Percentiles rank a stretch among this genome's conserved stretches.
phyloP scores from a whole-genome alignment of 1,140 invertebrate species.

The Lordiphosa mommai region DNA sequence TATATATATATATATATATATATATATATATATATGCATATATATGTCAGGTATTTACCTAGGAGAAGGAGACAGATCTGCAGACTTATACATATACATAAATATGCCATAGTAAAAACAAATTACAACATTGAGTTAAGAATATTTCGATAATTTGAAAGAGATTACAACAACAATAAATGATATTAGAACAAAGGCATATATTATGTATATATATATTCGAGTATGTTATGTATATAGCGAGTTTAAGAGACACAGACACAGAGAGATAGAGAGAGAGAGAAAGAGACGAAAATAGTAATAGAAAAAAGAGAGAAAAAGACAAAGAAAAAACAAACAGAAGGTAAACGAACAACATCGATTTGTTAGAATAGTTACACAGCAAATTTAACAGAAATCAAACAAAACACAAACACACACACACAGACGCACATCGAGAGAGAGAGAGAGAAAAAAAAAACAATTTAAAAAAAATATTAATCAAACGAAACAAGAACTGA shows the following conservation, averaged over 20 bases:
- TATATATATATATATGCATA: conserved; percentile 34
- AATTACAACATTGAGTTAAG: conserved; percentile 42
- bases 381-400: background rate
- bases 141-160: conserved; percentile 42
- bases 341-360: conserved; percentile 50
- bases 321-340: conserved; percentile 28
- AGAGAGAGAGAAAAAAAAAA: conserved; percentile 10
- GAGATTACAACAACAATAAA: conserved; percentile 61
- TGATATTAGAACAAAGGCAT: conserved; percentile 66
- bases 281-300: conserved; percentile 50
- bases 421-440: conserved; percentile 20
- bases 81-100: conserved; percentile 40
- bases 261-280: conserved; percentile 50
- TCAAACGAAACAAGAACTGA: background rate
- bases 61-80: conserved; percentile 36
- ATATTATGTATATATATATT: conserved; percentile 62
- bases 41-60: no score
- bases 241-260: conserved; percentile 47
- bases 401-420: conserved; percentile 26
- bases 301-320: conserved; percentile 25
- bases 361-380: conserved; percentile 9
- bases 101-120: conserved; percentile 34
- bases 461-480: conserved; percentile 7
- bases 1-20: background rate
- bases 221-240: conserved; percentile 60